phyloP scores from a whole-genome alignment of 2,113 vertebrate genomes.

The Calidris pugnax region DNA sequence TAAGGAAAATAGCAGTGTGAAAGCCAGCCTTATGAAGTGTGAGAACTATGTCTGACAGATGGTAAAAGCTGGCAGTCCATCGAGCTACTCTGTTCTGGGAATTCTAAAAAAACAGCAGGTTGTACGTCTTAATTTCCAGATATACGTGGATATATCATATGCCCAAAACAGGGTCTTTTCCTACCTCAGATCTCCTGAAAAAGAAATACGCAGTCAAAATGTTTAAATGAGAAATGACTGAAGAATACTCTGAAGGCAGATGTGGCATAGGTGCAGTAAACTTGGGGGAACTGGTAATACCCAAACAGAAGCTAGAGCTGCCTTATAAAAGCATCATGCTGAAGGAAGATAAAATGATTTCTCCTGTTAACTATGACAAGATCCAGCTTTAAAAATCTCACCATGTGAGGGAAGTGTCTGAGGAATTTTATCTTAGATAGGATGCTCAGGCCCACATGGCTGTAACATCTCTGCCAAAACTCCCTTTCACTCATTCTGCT shows the following conservation, averaged over 20 bases:
- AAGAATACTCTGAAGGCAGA: background rate
- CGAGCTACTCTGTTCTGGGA: background rate
- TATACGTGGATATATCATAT: background rate
- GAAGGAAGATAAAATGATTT: background rate
- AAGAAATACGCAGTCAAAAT: background rate
- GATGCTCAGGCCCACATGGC: background rate
- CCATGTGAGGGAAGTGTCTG: background rate
- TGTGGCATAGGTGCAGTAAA: background rate
- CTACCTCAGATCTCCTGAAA: background rate
- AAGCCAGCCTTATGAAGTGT: slow-evolving; percentile 21
- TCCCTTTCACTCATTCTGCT: background rate
- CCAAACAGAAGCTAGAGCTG: background rate
- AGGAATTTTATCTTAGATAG: background rate
- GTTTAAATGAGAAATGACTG: background rate
- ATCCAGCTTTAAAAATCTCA: background rate
- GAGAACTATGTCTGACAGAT: slow-evolving; percentile 32
- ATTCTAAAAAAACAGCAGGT: background rate
- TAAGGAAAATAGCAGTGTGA: background rate
- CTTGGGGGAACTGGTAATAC: background rate
- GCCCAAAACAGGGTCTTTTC: background rate
- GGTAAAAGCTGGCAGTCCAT: background rate
- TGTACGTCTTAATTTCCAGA: background rate
- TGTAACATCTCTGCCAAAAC: background rate
- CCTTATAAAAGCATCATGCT: background rate
- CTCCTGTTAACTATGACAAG: background rate